Conservation (phyloP, 2,888 invertebrate genomes). For the Cataglyphis rosenhaueri region DNA sequence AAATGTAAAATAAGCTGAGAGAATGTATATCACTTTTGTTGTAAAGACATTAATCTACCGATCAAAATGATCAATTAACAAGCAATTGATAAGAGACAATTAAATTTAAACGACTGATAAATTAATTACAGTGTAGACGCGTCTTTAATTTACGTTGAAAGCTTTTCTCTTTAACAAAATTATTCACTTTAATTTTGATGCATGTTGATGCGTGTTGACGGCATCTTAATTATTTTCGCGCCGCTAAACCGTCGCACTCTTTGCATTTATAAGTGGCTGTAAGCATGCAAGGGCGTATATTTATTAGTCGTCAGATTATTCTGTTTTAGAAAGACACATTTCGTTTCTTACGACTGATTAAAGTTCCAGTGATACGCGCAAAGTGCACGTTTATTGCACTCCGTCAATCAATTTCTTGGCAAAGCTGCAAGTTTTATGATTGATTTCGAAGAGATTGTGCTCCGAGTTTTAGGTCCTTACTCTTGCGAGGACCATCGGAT, state of each 20-base stretch:
- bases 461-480: background rate
- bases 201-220: background rate
- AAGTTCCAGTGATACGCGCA: background rate
- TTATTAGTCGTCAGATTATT: background rate
- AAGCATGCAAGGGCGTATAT: conserved; percentile 1
- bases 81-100: background rate
- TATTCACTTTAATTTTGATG: conserved; percentile 40
- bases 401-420: too few species aligned
- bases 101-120: conserved; percentile 8
- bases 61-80: conserved; percentile 6
- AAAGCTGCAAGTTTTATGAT: background rate
- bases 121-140: conserved; percentile 1
- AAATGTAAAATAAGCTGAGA: background rate
- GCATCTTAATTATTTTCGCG: conserved; percentile 13
- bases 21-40: background rate
- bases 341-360: background rate
- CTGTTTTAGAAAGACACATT: background rate
- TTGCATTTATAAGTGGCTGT: background rate
- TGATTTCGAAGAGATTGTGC: background rate
- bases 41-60: background rate
- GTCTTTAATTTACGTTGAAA: conserved; percentile 11
- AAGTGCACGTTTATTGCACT: background rate
- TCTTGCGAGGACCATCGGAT: background rate
- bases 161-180: background rate
- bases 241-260: background rate